phyloP scores from a whole-genome alignment of 2,888 invertebrate genomes.

The Drosophila vallismaia region DNA sequence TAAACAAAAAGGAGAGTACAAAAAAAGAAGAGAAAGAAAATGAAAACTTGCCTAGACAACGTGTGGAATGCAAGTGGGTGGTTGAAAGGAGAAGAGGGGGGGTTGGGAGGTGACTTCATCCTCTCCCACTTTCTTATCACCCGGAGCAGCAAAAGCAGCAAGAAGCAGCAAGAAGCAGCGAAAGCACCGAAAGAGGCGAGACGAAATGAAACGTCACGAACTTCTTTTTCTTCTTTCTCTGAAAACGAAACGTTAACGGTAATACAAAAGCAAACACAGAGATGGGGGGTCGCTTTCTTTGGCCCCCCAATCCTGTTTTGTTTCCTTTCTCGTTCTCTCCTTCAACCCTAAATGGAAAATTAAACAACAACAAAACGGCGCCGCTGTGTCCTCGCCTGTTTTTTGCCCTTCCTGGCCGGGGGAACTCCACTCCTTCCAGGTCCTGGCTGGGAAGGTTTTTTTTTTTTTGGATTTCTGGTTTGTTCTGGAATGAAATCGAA shows the following conservation, averaged over 20 bases:
- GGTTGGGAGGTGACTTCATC: neutral
- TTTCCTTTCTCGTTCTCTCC: conserved; percentile 17
- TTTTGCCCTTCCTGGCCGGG: neutral
- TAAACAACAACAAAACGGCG: conserved; percentile 76
- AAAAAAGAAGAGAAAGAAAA: neutral
- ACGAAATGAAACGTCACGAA: conserved; percentile 51
- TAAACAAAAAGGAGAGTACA: neutral
- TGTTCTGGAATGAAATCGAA: conserved; percentile 51
- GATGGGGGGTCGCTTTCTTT: conserved; percentile 17
- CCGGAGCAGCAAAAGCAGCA: conserved; percentile 23
- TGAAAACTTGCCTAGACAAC: conserved; percentile 39
- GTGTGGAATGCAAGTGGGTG: conserved; percentile 41
- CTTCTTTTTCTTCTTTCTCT: conserved; percentile 3
- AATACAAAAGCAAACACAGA: conserved; percentile 61
- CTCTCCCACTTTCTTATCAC: conserved; percentile 17
- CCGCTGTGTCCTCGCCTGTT: conserved; percentile 54
- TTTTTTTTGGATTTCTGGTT: conserved; percentile 7
- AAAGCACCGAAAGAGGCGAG: conserved; percentile 44
- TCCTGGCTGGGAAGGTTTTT: neutral
- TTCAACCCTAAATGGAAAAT: conserved; percentile 75
- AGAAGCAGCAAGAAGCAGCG: conserved; percentile 50
- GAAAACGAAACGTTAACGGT: conserved; percentile 43
- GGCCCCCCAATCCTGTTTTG: neutral
- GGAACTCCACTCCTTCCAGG: neutral
- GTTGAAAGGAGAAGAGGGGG: neutral